A percentile compares a stretch with the other conserved stretches of the same genome.
phyloP scores from a whole-genome alignment of 1,140 invertebrate genomes.

The Ceratoteleas bidentatus region DNA sequence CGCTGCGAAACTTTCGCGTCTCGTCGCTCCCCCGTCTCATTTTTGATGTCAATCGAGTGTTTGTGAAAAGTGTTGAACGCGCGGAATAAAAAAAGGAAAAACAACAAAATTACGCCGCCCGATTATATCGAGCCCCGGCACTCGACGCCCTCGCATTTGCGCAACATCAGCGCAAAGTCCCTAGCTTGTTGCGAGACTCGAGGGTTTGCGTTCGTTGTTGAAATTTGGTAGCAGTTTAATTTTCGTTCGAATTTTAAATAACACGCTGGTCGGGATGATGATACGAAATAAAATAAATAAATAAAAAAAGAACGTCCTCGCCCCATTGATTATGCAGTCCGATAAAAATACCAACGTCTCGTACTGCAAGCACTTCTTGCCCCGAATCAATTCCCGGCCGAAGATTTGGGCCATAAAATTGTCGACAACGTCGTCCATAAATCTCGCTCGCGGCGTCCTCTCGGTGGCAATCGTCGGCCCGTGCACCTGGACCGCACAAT shows the following conservation, averaged over 20 bases:
- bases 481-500: too few species aligned
- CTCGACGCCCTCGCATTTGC: background rate
- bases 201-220: conserved; percentile 18
- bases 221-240: conserved; percentile 11
- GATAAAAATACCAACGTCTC: too few species aligned
- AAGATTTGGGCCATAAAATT: too few species aligned
- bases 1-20: too few species aligned
- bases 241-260: conserved; percentile 17
- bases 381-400: too few species aligned
- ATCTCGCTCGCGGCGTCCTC: too few species aligned
- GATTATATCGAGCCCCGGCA: background rate
- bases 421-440: too few species aligned
- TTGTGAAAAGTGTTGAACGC: conserved; percentile 24
- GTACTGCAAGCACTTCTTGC: too few species aligned
- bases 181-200: conserved; percentile 6
- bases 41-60: conserved; percentile 48
- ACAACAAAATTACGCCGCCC: conserved; percentile 11
- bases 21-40: conserved; percentile 57
- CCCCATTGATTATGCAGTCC: too few species aligned
- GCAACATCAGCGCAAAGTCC: conserved; percentile 4
- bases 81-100: background rate
- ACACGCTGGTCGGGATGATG: background rate
- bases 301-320: too few species aligned
- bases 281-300: too few species aligned
- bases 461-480: too few species aligned